A percentile compares a stretch with the other conserved stretches of the same genome.
phyloP scores from a whole-genome alignment of 1,140 invertebrate genomes.

The Drosophila novamexicana region DNA sequence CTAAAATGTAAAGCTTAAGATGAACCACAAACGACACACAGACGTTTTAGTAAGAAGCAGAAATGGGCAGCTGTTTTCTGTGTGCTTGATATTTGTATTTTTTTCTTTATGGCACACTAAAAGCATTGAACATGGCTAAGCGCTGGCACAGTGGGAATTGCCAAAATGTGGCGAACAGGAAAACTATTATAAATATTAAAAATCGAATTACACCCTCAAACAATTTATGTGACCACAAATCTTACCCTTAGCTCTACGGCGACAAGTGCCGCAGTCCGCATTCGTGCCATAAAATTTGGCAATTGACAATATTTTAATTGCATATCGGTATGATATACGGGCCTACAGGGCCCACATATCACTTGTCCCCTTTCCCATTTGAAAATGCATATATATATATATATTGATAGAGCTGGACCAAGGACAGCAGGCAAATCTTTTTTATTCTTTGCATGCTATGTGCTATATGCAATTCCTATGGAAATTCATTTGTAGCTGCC shows the following conservation, averaged over 20 bases:
- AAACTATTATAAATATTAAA: slow-evolving; percentile 41
- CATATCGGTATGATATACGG: slow-evolving; percentile 59
- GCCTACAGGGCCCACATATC: slow-evolving; percentile 6
- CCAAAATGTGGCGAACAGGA: not conserved
- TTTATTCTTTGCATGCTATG: slow-evolving; percentile 2
- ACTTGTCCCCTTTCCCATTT: not conserved
- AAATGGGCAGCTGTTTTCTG: not conserved
- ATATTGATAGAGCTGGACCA: slow-evolving; percentile 7
- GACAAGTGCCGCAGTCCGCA: not conserved
- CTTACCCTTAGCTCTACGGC: not conserved
- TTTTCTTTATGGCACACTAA: slow-evolving; percentile 15
- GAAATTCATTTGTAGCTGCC: slow-evolving; percentile 49
- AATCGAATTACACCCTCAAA: slow-evolving; percentile 34
- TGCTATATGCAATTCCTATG: slow-evolving; percentile 27
- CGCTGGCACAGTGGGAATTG: not conserved
- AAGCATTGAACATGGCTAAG: slow-evolving; percentile 15
- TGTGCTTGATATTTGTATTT: not conserved
- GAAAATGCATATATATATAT: slow-evolving; percentile 2
- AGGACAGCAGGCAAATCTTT: slow-evolving; percentile 27
- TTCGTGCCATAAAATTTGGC: slow-evolving; percentile 41
- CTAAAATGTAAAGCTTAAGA: slow-evolving; percentile 67
- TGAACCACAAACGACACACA: slow-evolving; percentile 66
- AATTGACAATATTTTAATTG: slow-evolving; percentile 77
- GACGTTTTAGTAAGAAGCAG: not conserved
- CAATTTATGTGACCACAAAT: slow-evolving; percentile 44